Base-by-base conservation (phyloP, 2,888 invertebrate species). In the Nephrocerus scutellatus region DNA sequence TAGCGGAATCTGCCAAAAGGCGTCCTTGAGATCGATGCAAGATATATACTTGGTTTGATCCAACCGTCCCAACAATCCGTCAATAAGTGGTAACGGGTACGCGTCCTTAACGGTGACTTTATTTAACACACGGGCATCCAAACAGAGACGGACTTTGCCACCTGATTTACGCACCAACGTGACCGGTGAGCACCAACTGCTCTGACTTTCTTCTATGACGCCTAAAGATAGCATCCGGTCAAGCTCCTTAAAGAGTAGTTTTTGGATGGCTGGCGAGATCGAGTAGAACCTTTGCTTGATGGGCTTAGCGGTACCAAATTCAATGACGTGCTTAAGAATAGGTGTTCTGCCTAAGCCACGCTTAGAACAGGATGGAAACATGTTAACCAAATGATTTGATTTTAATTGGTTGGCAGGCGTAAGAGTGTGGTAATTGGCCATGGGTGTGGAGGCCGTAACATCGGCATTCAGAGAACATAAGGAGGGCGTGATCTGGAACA, bases 101-200 rank as follows among this genome's bases (percentile, higher is more conserved):
- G 40, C 46, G 14, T 47, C 46, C 18, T 45, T 44, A 6, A 38
- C 16, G 0, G 56, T 54, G 0, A 56, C 53, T 2, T 25, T 23
- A 25, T 59, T 60, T 0, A 59, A 35, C 26, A 52, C 48, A 7
- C 56, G 30, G 6, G 50, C 54, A 30, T 57, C 57, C 2, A 59
- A 43, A 28, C 56, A 55, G 9, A 57, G 48, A 5, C 55, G 33
- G 13, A 43, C 47, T 9, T 39, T 47, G n/a, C n/a, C n/a, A 1
- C 50, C 51, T 25, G 18, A 22, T 38, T 56, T 56, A 8, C 40
- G 39, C 1, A 55, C 50, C 35, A 56, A 44, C 1, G 53, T 44
- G 1, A 56, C 48, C 2, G 56, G 55, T 8, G 50, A 54, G 5
- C 50, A 46, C 57, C 57, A 57, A 5, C 36, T 44, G n/a, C n/a